Percentiles rank a stretch among this genome's conserved stretches.
phyloP scores from a whole-genome alignment of 2,797 vertebrate species.

The Hyperoplus immaculatus region DNA sequence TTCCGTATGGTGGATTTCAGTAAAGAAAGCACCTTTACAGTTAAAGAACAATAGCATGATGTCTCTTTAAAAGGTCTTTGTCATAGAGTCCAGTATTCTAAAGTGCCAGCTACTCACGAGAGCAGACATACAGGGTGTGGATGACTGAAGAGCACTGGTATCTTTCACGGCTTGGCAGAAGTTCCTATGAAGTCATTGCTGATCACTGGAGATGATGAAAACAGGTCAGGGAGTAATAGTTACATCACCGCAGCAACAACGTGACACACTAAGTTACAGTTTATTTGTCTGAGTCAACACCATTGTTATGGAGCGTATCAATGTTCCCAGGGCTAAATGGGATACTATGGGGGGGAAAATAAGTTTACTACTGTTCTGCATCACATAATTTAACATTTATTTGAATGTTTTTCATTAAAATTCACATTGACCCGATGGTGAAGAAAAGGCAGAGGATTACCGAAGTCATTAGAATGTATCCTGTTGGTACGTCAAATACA shows the following conservation, averaged over 20 bases:
- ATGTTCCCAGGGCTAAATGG: too few species aligned
- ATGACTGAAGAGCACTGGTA: background rate
- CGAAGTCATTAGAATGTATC: too few species aligned
- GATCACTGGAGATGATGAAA: background rate
- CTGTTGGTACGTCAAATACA: too few species aligned
- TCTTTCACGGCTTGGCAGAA: constrained; percentile 16
- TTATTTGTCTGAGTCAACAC: background rate
- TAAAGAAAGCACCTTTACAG: background rate
- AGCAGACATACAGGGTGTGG: too few species aligned
- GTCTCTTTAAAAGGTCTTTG: background rate
- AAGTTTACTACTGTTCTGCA: too few species aligned
- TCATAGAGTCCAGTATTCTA: background rate
- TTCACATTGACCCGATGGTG: too few species aligned
- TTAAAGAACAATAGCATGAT: constrained; percentile 1
- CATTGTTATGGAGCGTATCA: too few species aligned
- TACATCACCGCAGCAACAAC: background rate
- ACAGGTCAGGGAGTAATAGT: background rate
- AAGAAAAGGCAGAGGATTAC: too few species aligned
- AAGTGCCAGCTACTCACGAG: background rate
- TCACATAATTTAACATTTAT: too few species aligned
- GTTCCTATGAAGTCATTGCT: constrained; percentile 27
- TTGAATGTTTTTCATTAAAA: too few species aligned
- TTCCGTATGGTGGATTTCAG: background rate
- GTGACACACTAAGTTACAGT: background rate
- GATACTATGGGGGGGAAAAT: too few species aligned